These are phyloP conservation scores for Synanceia verrucosa DNA, from an alignment of 2,797 vertebrate species.

Conservation along the genomic window DNA sequence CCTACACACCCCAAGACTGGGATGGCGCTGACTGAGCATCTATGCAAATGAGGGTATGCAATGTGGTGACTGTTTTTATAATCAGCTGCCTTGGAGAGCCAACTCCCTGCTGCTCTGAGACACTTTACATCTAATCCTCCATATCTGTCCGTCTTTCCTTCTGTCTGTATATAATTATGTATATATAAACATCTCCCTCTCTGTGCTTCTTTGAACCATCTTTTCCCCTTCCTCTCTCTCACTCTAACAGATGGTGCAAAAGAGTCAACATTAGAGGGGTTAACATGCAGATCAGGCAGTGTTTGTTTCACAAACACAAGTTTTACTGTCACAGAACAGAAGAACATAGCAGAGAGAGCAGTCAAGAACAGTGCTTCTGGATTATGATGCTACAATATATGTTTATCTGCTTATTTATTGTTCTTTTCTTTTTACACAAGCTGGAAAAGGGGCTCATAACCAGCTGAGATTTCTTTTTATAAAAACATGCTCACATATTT, in stretches of 20 bases:
- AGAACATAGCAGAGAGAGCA: conserved; percentile 1
- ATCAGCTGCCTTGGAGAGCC: conserved; percentile 48
- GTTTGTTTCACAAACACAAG: conserved; percentile 44
- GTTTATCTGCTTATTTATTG: background rate
- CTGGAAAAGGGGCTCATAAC: background rate
- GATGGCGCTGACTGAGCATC: conserved; percentile 73
- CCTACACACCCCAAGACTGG: conserved; percentile 70
- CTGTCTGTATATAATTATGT: conserved; percentile 39
- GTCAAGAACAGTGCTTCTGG: conserved; percentile 8
- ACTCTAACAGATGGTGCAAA: conserved; percentile 46
- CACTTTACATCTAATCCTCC: conserved; percentile 44
- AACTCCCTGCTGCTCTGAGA: conserved; percentile 49
- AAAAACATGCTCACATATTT: background rate
- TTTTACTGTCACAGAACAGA: conserved; percentile 36
- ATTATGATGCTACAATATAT: background rate
- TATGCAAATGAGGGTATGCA: conserved; percentile 72
- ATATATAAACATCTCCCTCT: conserved; percentile 26
- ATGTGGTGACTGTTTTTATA: conserved; percentile 61
- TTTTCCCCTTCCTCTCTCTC: conserved; percentile 10
- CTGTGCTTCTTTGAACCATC: conserved; percentile 30
- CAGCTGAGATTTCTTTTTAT: background rate
- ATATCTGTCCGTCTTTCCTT: conserved; percentile 32
- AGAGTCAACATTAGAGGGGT: conserved; percentile 42
- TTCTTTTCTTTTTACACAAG: background rate
- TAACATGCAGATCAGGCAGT: conserved; percentile 44